Percentiles rank a stretch among this genome's conserved stretches.
Conservation (phyloP, 2,888 invertebrate species). For the Metalampra italica region DNA sequence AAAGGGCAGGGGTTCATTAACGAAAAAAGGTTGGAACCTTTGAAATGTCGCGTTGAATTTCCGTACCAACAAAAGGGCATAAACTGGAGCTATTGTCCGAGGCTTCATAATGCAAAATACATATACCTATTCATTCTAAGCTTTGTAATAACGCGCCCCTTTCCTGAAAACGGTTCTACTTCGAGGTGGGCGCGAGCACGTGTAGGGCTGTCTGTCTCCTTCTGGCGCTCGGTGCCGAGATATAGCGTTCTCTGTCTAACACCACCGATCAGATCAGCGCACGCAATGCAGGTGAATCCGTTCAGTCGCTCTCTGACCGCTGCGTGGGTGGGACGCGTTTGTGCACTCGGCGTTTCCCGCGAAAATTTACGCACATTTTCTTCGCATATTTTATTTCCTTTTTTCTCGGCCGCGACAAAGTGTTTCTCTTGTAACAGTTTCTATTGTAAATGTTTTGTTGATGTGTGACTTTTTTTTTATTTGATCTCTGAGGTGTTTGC, state of each 20-base stretch:
- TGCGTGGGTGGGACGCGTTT: slow-evolving; percentile 52
- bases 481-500: slow-evolving; percentile 37
- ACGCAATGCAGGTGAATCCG: slow-evolving; percentile 74
- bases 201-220: slow-evolving; percentile 45
- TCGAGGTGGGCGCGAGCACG: slow-evolving; percentile 59
- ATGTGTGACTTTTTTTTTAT: slow-evolving; percentile 48
- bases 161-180: slow-evolving; percentile 63
- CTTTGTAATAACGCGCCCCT: slow-evolving; percentile 66
- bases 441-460: slow-evolving; percentile 36
- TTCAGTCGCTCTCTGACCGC: slow-evolving; percentile 54
- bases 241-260: slow-evolving; percentile 36
- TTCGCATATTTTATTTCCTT: slow-evolving; percentile 12
- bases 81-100: slow-evolving; percentile 51
- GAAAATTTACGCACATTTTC: slow-evolving; percentile 59
- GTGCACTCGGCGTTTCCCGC: slow-evolving; percentile 53
- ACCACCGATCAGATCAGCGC: slow-evolving; percentile 65
- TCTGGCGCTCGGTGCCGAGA: slow-evolving; percentile 21
- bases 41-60: slow-evolving; percentile 45
- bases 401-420: slow-evolving; percentile 14
- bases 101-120: slow-evolving; percentile 61
- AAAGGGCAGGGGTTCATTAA: slow-evolving; percentile 37
- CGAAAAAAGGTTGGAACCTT: slow-evolving; percentile 31
- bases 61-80: slow-evolving; percentile 50
- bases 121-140: slow-evolving; percentile 61
- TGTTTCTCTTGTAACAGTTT: slow-evolving; percentile 14